Conservation (phyloP, 2,888 invertebrate species). For the Cheilosia pagana region DNA sequence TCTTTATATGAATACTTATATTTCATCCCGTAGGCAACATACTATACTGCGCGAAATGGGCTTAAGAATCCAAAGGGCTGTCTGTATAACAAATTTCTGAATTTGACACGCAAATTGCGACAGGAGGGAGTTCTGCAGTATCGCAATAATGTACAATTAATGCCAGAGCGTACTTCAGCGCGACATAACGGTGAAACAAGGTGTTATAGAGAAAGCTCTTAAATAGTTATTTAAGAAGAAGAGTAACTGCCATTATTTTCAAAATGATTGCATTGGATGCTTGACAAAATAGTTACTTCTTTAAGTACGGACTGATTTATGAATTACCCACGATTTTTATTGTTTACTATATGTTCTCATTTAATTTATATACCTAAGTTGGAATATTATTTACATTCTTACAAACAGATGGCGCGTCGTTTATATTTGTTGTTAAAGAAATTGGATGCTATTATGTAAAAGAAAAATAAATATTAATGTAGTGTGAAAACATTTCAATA, state of each 20-base stretch:
- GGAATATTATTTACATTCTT: too few relatives aligned
- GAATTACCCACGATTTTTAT: too few relatives aligned
- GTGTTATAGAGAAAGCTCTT: constrained; percentile 55
- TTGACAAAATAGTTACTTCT: too few relatives aligned
- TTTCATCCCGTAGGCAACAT: constrained; percentile 22
- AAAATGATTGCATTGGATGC: not conserved
- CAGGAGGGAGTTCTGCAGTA: constrained; percentile 65
- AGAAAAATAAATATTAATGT: too few relatives aligned
- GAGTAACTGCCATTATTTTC: too few relatives aligned
- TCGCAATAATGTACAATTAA: constrained; percentile 54
- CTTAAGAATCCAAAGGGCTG: constrained; percentile 63
- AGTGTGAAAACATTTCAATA: too few relatives aligned
- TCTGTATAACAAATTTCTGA: constrained; percentile 62
- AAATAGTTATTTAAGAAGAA: not conserved
- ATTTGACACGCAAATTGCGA: constrained; percentile 60
- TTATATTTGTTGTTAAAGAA: too few relatives aligned
- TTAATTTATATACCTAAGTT: not conserved
- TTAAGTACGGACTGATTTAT: constrained; percentile 24
- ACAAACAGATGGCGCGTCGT: too few relatives aligned
- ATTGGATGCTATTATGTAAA: too few relatives aligned
- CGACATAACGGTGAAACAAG: constrained; percentile 63
- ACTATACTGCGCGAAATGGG: constrained; percentile 60
- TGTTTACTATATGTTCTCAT: not conserved
- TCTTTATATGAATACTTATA: not conserved
- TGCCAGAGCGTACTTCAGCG: constrained; percentile 57